These are phyloP conservation scores for Drosophila quadrilineata DNA, from an alignment of 1,140 invertebrate genomes.

Conservation along the genomic window DNA sequence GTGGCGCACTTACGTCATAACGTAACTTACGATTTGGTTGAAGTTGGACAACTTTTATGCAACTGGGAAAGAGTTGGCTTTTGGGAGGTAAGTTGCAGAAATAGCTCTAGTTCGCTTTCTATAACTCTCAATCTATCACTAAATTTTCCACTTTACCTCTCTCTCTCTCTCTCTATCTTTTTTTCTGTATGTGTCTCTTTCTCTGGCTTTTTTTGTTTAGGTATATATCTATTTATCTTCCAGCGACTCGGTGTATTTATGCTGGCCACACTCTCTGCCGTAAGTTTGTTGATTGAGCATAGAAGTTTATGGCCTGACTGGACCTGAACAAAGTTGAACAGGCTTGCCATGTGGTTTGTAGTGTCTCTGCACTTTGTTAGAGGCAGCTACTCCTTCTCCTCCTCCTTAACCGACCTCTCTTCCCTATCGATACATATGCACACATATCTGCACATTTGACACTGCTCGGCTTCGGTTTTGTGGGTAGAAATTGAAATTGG, in stretches of 20 bases:
- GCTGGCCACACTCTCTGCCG: slow-evolving; percentile 6
- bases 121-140: too few species aligned
- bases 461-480: slow-evolving; percentile 35
- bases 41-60: slow-evolving; percentile 14
- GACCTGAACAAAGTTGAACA: slow-evolving; percentile 36
- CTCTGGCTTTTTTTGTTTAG: background rate
- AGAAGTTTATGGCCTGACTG: slow-evolving; percentile 24
- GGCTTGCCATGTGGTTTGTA: slow-evolving; percentile 31
- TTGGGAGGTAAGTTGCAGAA: too few species aligned
- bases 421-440: background rate
- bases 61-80: too few species aligned
- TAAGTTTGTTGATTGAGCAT: slow-evolving; percentile 6
- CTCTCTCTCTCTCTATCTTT: too few species aligned
- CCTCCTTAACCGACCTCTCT: background rate
- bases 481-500: slow-evolving; percentile 62
- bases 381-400: slow-evolving; percentile 12
- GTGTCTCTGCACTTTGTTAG: slow-evolving; percentile 36
- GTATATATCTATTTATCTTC: too few species aligned
- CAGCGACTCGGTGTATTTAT: slow-evolving; percentile 13
- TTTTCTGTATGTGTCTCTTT: too few species aligned
- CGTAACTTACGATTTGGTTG: slow-evolving; percentile 16
- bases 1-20: slow-evolving; percentile 11
- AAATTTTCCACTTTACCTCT: too few species aligned
- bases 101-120: too few species aligned
- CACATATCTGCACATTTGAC: slow-evolving; percentile 33